Percentiles rank a stretch among this genome's conserved stretches.
Conservation (phyloP, 2,888 invertebrate genomes). For the Dyspetes luteomarginatus region DNA sequence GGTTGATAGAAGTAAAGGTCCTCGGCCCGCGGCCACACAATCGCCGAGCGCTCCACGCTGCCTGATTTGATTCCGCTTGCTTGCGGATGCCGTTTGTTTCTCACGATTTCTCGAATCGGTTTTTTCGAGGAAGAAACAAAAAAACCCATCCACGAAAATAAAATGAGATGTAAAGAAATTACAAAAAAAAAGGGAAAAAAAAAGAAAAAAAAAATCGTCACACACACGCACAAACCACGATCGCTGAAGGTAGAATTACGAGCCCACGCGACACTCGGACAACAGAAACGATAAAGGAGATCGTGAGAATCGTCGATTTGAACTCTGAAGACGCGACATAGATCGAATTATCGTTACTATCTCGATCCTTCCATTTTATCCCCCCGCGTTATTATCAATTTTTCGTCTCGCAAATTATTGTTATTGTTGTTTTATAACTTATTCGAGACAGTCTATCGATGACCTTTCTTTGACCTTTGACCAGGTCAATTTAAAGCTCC, state of each 20-base stretch:
- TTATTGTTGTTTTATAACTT: not conserved
- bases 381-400: not conserved
- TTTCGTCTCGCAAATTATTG: not conserved
- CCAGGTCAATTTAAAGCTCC: too few relatives aligned
- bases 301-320: not conserved
- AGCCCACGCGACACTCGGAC: slow-evolving; percentile 53
- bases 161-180: too few relatives aligned
- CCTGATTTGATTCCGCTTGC: slow-evolving; percentile 79
- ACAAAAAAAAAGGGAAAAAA: slow-evolving; percentile 15
- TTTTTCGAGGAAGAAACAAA: not conserved
- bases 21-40: slow-evolving; percentile 82
- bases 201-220: slow-evolving; percentile 23
- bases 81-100: slow-evolving; percentile 75
- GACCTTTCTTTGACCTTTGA: too few relatives aligned
- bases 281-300: slow-evolving; percentile 12
- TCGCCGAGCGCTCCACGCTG: slow-evolving; percentile 83
- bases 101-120: not conserved
- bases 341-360: slow-evolving; percentile 5
- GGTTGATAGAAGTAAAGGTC: slow-evolving; percentile 81
- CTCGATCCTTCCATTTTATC: slow-evolving; percentile 22
- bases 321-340: slow-evolving; percentile 6
- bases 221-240: slow-evolving; percentile 29
- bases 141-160: too few relatives aligned
- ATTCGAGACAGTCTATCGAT: not conserved
- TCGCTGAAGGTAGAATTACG: slow-evolving; percentile 21